Conservation (phyloP, 2,888 invertebrate genomes). For the Cosmorhoe ocellata region DNA sequence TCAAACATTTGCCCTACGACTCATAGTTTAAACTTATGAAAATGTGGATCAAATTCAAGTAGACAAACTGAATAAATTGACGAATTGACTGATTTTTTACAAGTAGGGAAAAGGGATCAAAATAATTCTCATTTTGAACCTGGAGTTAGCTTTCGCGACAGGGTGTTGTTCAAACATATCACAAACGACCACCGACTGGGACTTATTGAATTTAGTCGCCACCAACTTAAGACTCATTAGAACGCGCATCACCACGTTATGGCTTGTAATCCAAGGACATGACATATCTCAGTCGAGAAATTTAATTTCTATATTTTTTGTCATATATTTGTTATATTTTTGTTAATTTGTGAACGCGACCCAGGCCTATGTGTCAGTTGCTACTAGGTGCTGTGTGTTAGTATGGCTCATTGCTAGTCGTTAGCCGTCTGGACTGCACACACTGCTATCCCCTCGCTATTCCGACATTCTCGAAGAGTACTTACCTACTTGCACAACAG, state of each 20-base stretch:
- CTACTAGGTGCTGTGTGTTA: slow-evolving; percentile 37
- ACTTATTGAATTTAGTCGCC: slow-evolving; percentile 20
- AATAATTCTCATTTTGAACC: slow-evolving; percentile 58
- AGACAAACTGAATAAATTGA: slow-evolving; percentile 35
- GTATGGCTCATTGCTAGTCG: slow-evolving; percentile 41
- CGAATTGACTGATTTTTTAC: slow-evolving; percentile 63
- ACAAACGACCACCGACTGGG: slow-evolving; percentile 38
- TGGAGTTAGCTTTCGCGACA: slow-evolving; percentile 62
- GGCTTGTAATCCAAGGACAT: slow-evolving; percentile 31
- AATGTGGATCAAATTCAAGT: slow-evolving; percentile 36
- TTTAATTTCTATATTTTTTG: slow-evolving; percentile 20
- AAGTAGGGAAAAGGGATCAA: slow-evolving; percentile 62
- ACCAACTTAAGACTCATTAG: slow-evolving; percentile 8
- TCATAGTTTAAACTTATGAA: slow-evolving; percentile 11
- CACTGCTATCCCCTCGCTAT: slow-evolving; percentile 7
- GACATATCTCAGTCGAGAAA: slow-evolving; percentile 22
- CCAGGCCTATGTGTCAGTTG: slow-evolving; percentile 59
- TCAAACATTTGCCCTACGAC: too few species aligned
- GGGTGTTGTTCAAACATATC: slow-evolving; percentile 74
- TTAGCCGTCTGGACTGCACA: slow-evolving; percentile 21
- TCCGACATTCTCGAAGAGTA: neutral
- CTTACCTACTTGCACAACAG: slow-evolving; percentile 12
- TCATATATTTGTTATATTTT: slow-evolving; percentile 39
- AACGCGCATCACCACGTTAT: slow-evolving; percentile 14
- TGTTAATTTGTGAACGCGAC: slow-evolving; percentile 48